Conservation (phyloP, 1,140 invertebrate species). For the Leguminivora glycinivorella region DNA sequence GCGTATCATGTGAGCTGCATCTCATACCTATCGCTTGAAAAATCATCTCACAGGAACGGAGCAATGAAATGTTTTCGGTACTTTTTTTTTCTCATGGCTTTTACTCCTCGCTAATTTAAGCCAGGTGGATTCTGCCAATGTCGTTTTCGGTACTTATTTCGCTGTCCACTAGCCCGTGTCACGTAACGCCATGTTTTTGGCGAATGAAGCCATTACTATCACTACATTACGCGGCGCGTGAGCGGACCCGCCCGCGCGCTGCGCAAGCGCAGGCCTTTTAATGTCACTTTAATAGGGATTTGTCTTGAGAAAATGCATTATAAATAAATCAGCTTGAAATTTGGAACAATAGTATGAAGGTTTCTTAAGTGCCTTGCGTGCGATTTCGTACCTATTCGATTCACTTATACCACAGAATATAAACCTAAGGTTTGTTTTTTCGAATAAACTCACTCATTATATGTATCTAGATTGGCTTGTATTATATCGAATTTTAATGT, state of each 20-base stretch:
- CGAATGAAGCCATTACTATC: slow-evolving; percentile 10
- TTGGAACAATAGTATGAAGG: background rate
- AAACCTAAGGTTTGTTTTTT: too few relatives aligned
- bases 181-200: background rate
- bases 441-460: too few relatives aligned
- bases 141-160: background rate
- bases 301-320: background rate
- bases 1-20: too few relatives aligned
- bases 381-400: background rate
- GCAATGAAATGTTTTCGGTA: too few relatives aligned
- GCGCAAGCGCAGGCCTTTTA: background rate
- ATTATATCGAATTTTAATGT: too few relatives aligned
- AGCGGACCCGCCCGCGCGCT: background rate
- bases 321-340: background rate
- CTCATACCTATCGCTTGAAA: too few relatives aligned
- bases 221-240: background rate
- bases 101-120: too few relatives aligned
- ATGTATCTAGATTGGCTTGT: too few relatives aligned
- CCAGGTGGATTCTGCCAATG: too few relatives aligned
- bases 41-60: too few relatives aligned
- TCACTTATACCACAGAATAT: too few relatives aligned
- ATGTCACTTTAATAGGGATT: slow-evolving; percentile 1
- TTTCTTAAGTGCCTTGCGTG: background rate
- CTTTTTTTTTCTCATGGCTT: too few relatives aligned
- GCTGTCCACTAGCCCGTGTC: background rate